Evolutionary conservation across 2,797 vertebrate genomes (phyloP).

Genomic region (Platalea minor): DNA sequence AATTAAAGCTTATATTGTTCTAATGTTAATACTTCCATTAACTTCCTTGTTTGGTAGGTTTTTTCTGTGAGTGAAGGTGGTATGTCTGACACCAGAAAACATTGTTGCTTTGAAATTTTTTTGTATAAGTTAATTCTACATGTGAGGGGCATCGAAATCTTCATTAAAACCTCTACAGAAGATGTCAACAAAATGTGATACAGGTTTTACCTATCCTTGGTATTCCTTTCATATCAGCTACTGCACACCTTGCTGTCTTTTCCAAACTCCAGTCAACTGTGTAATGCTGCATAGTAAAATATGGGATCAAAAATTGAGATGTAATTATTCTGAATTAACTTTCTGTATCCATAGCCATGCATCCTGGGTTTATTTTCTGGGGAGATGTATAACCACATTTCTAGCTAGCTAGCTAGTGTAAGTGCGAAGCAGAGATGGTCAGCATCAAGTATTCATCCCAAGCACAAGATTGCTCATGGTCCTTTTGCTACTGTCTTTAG

Average conservation of each 20-base stretch:
- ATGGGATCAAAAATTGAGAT: background rate
- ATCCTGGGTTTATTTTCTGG: background rate
- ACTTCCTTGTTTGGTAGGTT: background rate
- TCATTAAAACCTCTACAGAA: background rate
- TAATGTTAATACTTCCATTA: background rate
- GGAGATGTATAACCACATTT: background rate
- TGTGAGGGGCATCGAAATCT: background rate
- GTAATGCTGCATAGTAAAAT: background rate
- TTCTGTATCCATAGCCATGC: background rate
- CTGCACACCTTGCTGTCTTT: background rate
- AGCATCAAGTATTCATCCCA: background rate
- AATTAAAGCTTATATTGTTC: background rate
- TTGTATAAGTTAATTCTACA: background rate
- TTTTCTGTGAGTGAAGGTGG: background rate
- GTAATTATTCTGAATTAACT: background rate
- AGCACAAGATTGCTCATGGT: background rate
- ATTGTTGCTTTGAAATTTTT: background rate
- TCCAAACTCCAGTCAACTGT: background rate
- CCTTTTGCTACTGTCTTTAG: background rate
- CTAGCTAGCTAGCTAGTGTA: background rate
- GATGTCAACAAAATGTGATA: background rate
- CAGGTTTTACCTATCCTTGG: background rate
- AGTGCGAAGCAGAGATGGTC: background rate
- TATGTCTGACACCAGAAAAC: background rate
- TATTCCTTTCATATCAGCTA: constrained; percentile 5